Base-by-base conservation (phyloP, 2,797 vertebrate genomes). In the Myripristis murdjan region DNA sequence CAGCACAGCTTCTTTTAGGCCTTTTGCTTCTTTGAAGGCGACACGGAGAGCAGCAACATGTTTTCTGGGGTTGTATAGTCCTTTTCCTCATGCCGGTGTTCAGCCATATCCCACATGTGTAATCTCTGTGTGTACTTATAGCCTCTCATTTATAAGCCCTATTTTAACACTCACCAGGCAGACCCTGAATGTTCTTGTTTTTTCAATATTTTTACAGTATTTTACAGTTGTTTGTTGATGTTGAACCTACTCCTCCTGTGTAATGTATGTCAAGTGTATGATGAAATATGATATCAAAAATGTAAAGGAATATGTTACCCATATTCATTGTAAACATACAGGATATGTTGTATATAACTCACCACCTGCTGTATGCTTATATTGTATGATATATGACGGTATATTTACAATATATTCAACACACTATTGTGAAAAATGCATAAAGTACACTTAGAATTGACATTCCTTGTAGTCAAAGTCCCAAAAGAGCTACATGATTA, bases 131-230 rank as follows among this genome's bases (percentile, higher is more conserved):
- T 76, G 80, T 83, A 77, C 63, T 23, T 79, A 59, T 37, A 84
- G 41, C 52, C 74, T 77, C 72, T 89, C 72, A 80, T 86, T 82
- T 88, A 74, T 73, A 73, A 68, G 68, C 73, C 74, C 75, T 65
- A 48, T 75, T 68, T 81, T 59, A 61, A 82, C 83, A 79, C 91
- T 91, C 91, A 91, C 91, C 90, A 71, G 91, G 88, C 91, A 91
- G 89, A 90, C 79, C 79, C 83, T 87, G 92, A 93, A 92, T 92
- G 93, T 93, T 87, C 75, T 83, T 85, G 82, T 83, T 91, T 88
- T 78, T 90, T 84, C 73, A 64, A 55, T 87, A 69, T 91, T 91
- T 91, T 83, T 90, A 87, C 65, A 53, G 85, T 87, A 80, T 91
- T 92, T 92, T 90, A 83, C 88, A 83, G 81, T 82, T 51, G 76